phyloP scores from a whole-genome alignment of 2,888 invertebrate species.

The Spisula solida region DNA sequence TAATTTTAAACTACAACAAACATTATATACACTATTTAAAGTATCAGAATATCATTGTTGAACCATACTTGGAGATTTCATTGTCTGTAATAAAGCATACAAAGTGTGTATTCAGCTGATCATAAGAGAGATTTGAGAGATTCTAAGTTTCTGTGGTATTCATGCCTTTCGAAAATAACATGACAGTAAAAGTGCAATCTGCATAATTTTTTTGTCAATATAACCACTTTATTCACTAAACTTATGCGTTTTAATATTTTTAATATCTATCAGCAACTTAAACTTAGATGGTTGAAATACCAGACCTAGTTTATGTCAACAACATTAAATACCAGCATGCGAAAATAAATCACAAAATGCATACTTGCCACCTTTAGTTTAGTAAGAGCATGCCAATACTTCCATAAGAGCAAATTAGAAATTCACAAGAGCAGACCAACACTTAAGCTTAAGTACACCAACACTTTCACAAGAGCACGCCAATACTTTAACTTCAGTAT shows the following conservation, averaged over 20 bases:
- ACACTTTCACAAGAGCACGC: too few relatives aligned
- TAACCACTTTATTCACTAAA: not conserved
- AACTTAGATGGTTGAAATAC: constrained; percentile 19
- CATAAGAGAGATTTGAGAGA: not conserved
- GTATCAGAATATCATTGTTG: too few relatives aligned
- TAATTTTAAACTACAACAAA: too few relatives aligned
- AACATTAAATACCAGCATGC: not conserved
- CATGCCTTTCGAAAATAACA: too few relatives aligned
- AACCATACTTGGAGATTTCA: not conserved
- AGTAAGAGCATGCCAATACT: too few relatives aligned
- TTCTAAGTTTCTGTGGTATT: not conserved
- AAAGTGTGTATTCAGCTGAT: not conserved
- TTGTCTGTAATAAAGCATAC: not conserved
- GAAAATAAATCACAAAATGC: not conserved
- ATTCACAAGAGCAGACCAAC: too few relatives aligned
- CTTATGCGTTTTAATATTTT: not conserved
- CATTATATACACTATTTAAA: too few relatives aligned
- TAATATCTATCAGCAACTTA: not conserved
- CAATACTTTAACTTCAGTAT: too few relatives aligned
- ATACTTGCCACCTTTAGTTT: too few relatives aligned
- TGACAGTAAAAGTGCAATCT: not conserved
- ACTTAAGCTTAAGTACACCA: too few relatives aligned
- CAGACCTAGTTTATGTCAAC: not conserved
- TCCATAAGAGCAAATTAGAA: too few relatives aligned
- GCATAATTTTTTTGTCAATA: not conserved